These are phyloP conservation scores for Neodiprion pinetum DNA, from an alignment of 1,140 invertebrate species.

Conservation along the genomic window DNA sequence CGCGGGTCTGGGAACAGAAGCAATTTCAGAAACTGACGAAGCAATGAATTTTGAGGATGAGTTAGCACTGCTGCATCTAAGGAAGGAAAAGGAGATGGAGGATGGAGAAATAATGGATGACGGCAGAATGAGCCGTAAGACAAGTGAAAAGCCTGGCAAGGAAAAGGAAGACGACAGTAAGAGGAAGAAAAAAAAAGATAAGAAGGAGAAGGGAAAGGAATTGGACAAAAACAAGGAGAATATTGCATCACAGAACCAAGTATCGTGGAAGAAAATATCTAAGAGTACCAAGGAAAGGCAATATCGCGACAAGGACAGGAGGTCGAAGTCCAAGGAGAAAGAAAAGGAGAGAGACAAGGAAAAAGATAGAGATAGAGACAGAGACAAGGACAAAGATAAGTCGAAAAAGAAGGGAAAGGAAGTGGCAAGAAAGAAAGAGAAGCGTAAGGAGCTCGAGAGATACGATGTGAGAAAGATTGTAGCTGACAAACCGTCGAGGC, in stretches of 20 bases:
- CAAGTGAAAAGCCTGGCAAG: slow-evolving; percentile 40
- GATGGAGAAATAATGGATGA: slow-evolving; percentile 62
- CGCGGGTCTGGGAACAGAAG: slow-evolving; percentile 55
- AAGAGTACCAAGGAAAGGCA: slow-evolving; percentile 82
- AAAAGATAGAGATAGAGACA: slow-evolving; percentile 48
- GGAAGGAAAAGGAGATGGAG: slow-evolving; percentile 45
- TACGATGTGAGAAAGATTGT: slow-evolving; percentile 84
- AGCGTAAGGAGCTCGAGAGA: slow-evolving; percentile 79
- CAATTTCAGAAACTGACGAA: slow-evolving; percentile 54
- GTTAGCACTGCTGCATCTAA: slow-evolving; percentile 35
- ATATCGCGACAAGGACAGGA: slow-evolving; percentile 75
- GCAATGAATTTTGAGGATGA: slow-evolving; percentile 59
- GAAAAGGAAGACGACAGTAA: slow-evolving; percentile 44
- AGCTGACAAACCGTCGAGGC: slow-evolving; percentile 70
- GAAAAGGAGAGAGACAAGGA: slow-evolving; percentile 50
- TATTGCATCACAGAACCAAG: slow-evolving; percentile 57
- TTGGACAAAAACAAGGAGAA: slow-evolving; percentile 67
- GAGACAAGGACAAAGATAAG: slow-evolving; percentile 49
- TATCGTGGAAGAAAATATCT: slow-evolving; percentile 80
- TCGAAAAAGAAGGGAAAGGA: slow-evolving; percentile 77
- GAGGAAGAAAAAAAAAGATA: slow-evolving; percentile 57
- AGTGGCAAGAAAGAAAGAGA: slow-evolving; percentile 73
- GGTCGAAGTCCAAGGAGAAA: slow-evolving; percentile 52
- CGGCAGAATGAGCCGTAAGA: slow-evolving; percentile 21
- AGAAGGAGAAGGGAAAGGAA: slow-evolving; percentile 57